Evolutionary conservation across 1,140 invertebrate genomes (phyloP).

Genomic region (Calephelis virginiensis): DNA sequence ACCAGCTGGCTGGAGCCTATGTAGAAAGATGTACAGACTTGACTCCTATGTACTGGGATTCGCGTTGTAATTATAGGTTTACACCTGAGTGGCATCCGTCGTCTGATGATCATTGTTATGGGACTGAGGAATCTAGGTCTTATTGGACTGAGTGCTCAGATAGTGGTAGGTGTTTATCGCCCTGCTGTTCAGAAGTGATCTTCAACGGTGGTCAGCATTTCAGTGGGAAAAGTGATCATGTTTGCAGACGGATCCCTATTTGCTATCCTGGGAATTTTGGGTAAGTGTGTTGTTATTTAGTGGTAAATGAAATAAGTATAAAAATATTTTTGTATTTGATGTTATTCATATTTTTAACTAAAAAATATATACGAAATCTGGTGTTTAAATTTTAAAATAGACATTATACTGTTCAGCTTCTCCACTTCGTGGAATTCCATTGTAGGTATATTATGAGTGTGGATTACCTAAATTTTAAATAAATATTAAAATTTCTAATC

Average conservation of each 20-base stretch:
- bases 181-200: constrained; percentile 74
- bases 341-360: neutral
- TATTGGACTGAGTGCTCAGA: constrained; percentile 60
- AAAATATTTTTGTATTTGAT: too few species aligned
- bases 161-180: constrained; percentile 67
- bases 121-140: constrained; percentile 46
- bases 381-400: too few species aligned
- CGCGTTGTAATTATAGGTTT: constrained; percentile 45
- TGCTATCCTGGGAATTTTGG: constrained; percentile 70
- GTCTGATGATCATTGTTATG: constrained; percentile 51
- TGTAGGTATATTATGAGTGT: too few species aligned
- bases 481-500: too few species aligned
- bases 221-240: constrained; percentile 54
- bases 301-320: neutral
- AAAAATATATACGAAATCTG: too few species aligned
- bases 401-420: too few species aligned
- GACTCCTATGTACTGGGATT: constrained; percentile 43
- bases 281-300: constrained; percentile 39
- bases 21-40: constrained; percentile 62
- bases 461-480: too few species aligned
- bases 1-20: constrained; percentile 66
- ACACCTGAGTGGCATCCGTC: constrained; percentile 55
- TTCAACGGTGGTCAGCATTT: constrained; percentile 75
- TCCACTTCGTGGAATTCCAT: too few species aligned
- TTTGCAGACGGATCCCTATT: constrained; percentile 46